Conservation (phyloP, 2,797 vertebrate species). For the Anisognathus igniventris region DNA sequence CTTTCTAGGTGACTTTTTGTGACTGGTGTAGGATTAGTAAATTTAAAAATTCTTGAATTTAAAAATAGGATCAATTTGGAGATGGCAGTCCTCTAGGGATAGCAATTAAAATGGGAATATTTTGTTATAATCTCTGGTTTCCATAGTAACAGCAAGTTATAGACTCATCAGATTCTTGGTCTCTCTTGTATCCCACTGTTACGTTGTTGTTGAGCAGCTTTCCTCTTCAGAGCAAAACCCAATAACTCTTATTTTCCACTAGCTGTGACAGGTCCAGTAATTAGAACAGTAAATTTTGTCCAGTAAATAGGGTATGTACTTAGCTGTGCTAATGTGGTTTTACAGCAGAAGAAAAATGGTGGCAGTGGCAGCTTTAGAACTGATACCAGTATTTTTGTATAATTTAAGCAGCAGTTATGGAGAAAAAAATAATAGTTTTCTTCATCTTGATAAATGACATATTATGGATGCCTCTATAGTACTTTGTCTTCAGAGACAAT, state of each 20-base stretch:
- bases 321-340: slow-evolving; percentile 18
- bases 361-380: not conserved
- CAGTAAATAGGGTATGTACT: not conserved
- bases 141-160: slow-evolving; percentile 42
- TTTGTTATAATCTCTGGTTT: slow-evolving; percentile 23
- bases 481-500: not conserved
- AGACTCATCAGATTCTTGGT: not conserved
- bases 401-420: slow-evolving; percentile 14
- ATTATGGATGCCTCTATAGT: not conserved
- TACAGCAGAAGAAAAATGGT: slow-evolving; percentile 24
- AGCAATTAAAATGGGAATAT: not conserved
- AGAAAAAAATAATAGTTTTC: not conserved
- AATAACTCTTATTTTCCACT: slow-evolving; percentile 38
- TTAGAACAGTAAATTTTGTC: slow-evolving; percentile 59
- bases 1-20: not conserved
- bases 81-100: slow-evolving; percentile 5
- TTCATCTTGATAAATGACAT: not conserved
- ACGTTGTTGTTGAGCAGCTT: slow-evolving; percentile 18
- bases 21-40: not conserved
- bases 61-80: not conserved
- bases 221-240: not conserved
- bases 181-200: not conserved
- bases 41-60: not conserved
- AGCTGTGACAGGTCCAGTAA: slow-evolving; percentile 30
- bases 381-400: not conserved